Conservation (phyloP, 1,140 invertebrate genomes). For the Heliconius congener region DNA sequence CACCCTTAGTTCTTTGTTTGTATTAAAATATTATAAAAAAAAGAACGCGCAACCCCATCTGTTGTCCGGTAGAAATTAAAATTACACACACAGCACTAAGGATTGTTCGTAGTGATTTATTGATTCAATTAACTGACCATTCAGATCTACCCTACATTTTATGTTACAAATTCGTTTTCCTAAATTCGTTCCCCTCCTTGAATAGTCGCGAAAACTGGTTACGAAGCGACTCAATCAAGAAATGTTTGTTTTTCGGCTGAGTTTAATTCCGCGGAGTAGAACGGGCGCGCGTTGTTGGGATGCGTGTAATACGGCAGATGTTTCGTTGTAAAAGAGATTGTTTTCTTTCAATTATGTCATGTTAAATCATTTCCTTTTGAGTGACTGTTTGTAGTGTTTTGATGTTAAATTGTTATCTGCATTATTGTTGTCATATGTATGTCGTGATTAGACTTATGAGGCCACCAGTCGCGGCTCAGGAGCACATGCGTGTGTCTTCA, state of each 20-base stretch:
- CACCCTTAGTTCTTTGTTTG: constrained; percentile 50
- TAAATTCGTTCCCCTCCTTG: constrained; percentile 57
- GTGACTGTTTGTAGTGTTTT: not conserved
- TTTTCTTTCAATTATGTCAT: constrained; percentile 59
- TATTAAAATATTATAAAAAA: constrained; percentile 55
- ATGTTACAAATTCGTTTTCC: constrained; percentile 65
- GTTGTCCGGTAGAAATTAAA: constrained; percentile 41
- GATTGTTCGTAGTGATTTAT: constrained; percentile 68
- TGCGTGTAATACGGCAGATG: constrained; percentile 60
- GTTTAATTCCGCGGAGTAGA: constrained; percentile 58
- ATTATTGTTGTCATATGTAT: not conserved
- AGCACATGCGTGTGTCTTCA: too few species aligned
- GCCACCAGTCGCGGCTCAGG: too few species aligned
- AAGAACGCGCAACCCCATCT: constrained; percentile 64
- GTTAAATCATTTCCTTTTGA: constrained; percentile 12
- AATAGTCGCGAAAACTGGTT: constrained; percentile 61
- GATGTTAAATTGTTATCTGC: not conserved
- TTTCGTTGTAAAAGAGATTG: constrained; percentile 52
- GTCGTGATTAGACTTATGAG: too few species aligned
- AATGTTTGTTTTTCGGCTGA: constrained; percentile 73
- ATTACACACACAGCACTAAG: constrained; percentile 39
- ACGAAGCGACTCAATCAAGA: constrained; percentile 60
- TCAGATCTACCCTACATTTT: constrained; percentile 55
- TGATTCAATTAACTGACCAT: constrained; percentile 77
- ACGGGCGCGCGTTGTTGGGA: constrained; percentile 48